Base-by-base conservation (phyloP, 30 jellyfish, hydroid and myxozoan genomes). In the Aurelia sp. region DNA sequence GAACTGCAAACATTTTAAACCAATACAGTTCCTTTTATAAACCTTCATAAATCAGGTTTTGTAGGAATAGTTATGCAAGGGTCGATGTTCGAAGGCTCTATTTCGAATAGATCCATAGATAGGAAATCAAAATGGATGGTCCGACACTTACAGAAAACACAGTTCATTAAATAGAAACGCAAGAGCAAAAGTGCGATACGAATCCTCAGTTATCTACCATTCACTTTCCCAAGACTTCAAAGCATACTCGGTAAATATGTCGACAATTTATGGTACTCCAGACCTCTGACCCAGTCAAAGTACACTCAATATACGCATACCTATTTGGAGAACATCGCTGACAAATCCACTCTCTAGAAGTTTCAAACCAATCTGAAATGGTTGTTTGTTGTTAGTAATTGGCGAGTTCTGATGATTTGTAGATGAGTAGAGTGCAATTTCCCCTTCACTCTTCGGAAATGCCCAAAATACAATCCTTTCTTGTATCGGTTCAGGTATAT, bases 401-500 rank as follows among this genome's bases (percentile, higher is more conserved):
- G 91, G 57, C 50, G n/a, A 27, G 40, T 78, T 75, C 35, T 62
- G 66, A 53, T 86, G 88, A 50, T 85, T 88, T 31, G 91, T 89
- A 15, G 98, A 94, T 48, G 98, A 94, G 65, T 94, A 94, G 31
- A 94, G 63, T 8, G 96, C 97, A 1, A 94, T 84, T 22, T 88
- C 92, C 0, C 83, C 38, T 58, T 94, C 98, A 30, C 80, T 86
- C 35, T 65, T 73, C 55, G 98, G 98, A 67, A 94, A 94, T 19
- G 98, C 94, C 92, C 95, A 85, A 67, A 63, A 94, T 12, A 94
- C 82, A 5, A 94, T 89, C 61, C 90, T 72, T 40, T 85, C 90
- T 58, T 88, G 97, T 18, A 88, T 90, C 6, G 98, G 98, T 60
- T 84, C 94, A 12, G 98, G 98, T 16, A 94, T 85, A 55, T 75